A percentile compares a stretch with the other conserved stretches of the same genome.
phyloP scores from a whole-genome alignment of 2,797 vertebrate species.

The Phalloptychus januarius region DNA sequence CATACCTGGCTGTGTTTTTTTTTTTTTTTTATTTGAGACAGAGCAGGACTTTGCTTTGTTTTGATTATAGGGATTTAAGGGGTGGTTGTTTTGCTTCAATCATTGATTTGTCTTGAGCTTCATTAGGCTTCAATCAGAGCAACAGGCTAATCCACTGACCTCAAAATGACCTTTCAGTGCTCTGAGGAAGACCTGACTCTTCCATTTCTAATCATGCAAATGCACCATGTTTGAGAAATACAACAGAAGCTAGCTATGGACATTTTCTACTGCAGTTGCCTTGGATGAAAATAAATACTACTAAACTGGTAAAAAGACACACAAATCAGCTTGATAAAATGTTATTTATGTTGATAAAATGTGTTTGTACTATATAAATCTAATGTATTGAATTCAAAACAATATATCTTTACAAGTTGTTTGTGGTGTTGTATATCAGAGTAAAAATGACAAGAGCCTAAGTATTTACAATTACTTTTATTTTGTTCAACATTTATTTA shows the following conservation, averaged over 20 bases:
- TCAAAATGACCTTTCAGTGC: conserved; percentile 10
- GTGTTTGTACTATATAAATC: conserved; percentile 52
- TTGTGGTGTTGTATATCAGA: not conserved
- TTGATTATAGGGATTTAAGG: conserved; percentile 12
- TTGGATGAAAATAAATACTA: conserved; percentile 28
- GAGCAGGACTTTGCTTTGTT: conserved; percentile 32
- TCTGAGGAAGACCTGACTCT: conserved; percentile 9
- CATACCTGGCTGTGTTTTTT: conserved; percentile 4
- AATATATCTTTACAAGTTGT: not conserved
- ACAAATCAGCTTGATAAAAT: conserved; percentile 23
- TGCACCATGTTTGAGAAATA: not conserved
- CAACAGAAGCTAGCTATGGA: conserved; percentile 7
- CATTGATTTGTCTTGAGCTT: conserved; percentile 24
- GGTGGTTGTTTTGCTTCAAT: conserved; percentile 31
- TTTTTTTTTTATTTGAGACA: conserved; percentile 7
- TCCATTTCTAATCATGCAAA: conserved; percentile 27
- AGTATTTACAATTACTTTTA: conserved; percentile 68
- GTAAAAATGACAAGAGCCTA: conserved; percentile 14
- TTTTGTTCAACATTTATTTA: conserved; percentile 75
- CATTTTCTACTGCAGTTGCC: conserved; percentile 46
- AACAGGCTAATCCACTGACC: conserved; percentile 24
- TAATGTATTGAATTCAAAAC: conserved; percentile 21
- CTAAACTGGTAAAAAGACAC: conserved; percentile 17
- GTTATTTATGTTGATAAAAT: conserved; percentile 59
- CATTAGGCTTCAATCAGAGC: conserved; percentile 24